phyloP scores from a whole-genome alignment of 2,888 invertebrate genomes.

The Cantharis flavilabris region DNA sequence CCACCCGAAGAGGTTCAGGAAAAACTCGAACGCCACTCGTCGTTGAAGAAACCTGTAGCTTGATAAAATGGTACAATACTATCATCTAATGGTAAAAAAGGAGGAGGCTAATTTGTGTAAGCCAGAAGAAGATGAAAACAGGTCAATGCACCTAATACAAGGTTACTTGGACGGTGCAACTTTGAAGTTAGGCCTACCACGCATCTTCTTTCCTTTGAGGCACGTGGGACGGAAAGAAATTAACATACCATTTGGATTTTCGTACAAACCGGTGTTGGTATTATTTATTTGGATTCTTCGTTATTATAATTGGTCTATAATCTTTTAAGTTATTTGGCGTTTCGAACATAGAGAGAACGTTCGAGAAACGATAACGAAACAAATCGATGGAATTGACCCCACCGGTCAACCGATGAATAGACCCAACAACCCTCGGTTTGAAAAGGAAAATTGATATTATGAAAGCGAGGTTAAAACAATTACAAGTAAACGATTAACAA shows the following conservation, averaged over 20 bases:
- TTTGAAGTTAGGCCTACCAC: constrained; percentile 16
- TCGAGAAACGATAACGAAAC: background rate
- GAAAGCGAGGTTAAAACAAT: background rate
- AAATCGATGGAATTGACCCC: background rate
- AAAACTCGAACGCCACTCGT: background rate
- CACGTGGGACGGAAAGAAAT: constrained; percentile 25
- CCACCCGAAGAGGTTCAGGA: background rate
- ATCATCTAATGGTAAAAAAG: background rate
- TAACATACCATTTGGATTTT: constrained; percentile 4
- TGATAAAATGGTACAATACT: background rate
- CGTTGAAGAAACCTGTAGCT: background rate
- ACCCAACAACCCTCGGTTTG: background rate
- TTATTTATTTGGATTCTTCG: background rate
- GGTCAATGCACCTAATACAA: constrained; percentile 44
- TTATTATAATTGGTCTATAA: background rate
- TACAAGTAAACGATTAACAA: background rate
- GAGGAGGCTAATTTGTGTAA: background rate
- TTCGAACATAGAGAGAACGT: background rate
- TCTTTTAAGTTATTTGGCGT: background rate
- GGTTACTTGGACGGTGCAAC: constrained; percentile 37
- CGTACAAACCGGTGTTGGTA: background rate
- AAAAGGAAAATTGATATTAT: background rate
- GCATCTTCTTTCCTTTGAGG: constrained; percentile 16
- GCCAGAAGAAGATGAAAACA: constrained; percentile 20
- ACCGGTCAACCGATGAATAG: background rate